Conservation (phyloP, 2,113 vertebrate species). For the Stomatorhinus ivindoensis region DNA sequence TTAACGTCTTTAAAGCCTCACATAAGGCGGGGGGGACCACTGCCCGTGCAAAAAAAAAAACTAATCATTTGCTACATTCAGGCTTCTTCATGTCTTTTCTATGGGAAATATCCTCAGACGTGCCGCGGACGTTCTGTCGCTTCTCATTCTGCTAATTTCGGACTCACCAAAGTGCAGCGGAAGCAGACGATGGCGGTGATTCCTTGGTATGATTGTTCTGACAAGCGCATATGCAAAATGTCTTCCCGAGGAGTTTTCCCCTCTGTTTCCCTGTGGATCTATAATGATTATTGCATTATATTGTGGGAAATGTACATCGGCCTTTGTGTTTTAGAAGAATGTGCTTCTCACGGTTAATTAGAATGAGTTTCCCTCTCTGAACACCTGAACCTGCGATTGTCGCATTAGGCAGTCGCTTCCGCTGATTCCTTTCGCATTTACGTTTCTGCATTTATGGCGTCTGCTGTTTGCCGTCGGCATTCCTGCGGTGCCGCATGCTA, state of each 20-base stretch:
- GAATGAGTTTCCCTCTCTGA: not conserved
- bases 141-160: not conserved
- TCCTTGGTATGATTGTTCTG: not conserved
- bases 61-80: not conserved
- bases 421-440: not conserved
- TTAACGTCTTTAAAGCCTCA: not conserved
- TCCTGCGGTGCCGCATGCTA: not conserved
- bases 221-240: not conserved
- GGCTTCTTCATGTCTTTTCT: not conserved
- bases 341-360: slow-evolving; percentile 8
- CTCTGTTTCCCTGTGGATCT: not conserved
- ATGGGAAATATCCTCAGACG: not conserved
- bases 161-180: not conserved
- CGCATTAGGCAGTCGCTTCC: not conserved
- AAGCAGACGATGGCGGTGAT: not conserved
- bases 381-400: not conserved
- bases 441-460: not conserved
- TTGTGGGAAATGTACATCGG: not conserved
- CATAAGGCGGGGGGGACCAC: not conserved
- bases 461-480: not conserved
- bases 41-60: not conserved
- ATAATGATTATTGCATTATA: not conserved
- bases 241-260: not conserved
- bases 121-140: no score
- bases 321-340: slow-evolving; percentile 6